Evolutionary conservation across 1,140 invertebrate genomes (phyloP).

Genomic region (Sycophaga agraensis): DNA sequence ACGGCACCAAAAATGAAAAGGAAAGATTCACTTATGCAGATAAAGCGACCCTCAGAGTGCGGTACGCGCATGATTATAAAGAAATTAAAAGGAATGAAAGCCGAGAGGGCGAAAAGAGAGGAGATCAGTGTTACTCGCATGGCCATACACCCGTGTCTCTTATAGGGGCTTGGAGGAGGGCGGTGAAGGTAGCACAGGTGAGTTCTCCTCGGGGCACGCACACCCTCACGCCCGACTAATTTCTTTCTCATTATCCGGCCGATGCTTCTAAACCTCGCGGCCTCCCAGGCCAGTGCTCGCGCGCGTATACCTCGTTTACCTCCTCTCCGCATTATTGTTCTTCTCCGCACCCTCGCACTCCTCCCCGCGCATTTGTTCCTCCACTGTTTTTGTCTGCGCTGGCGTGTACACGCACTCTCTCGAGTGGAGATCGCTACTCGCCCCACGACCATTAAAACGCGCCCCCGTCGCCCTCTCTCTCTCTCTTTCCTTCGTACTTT

Average conservation of each 20-base stretch:
- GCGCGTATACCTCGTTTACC: conserved; percentile 1
- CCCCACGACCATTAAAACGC: too few species aligned
- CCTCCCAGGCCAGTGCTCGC: too few species aligned
- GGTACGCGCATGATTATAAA: background rate
- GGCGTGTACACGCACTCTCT: too few species aligned
- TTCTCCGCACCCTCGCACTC: background rate
- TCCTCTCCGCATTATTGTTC: background rate
- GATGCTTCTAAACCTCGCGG: conserved; percentile 31
- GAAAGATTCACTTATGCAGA: background rate
- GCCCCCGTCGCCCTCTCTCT: background rate
- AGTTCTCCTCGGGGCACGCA: conserved; percentile 30
- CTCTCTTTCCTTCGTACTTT: background rate
- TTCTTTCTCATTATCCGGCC: conserved; percentile 47
- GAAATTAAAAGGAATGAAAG: conserved; percentile 4
- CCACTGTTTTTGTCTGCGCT: conserved; percentile 12
- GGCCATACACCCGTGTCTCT: too few species aligned
- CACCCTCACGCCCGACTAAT: conserved; percentile 52
- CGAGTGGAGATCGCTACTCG: too few species aligned
- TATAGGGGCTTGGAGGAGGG: background rate
- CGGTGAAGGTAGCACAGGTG: conserved; percentile 41
- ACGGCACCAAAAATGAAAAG: background rate
- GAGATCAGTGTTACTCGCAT: too few species aligned
- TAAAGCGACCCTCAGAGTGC: background rate
- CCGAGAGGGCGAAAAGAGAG: background rate
- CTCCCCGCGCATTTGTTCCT: background rate